phyloP scores from a whole-genome alignment of 2,113 vertebrate species.

The Onychostoma macrolepis region DNA sequence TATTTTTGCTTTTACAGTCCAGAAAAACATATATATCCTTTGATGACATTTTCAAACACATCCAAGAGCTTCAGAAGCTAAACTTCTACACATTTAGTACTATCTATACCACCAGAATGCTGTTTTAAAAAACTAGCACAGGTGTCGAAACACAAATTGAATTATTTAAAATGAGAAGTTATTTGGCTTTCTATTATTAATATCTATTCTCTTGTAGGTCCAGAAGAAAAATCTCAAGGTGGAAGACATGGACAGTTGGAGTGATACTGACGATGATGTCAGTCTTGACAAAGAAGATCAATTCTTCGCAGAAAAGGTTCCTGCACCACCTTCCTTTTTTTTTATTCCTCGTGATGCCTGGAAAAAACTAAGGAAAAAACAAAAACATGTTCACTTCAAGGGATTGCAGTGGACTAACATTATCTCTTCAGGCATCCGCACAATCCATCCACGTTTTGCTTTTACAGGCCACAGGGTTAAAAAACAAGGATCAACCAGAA shows the following conservation, averaged over 20 bases:
- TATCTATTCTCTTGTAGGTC: neutral
- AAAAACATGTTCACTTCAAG: slow-evolving; percentile 6
- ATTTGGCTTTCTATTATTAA: neutral
- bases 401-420: slow-evolving; percentile 43
- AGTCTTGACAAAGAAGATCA: neutral
- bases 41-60: neutral
- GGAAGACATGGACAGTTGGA: neutral
- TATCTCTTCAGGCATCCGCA: slow-evolving; percentile 31
- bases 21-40: neutral
- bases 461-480: slow-evolving; percentile 33
- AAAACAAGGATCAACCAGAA: neutral
- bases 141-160: neutral
- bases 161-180: neutral
- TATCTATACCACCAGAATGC: too few relatives aligned
- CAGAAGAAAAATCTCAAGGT: neutral
- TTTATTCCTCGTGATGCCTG: slow-evolving; percentile 23
- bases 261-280: neutral
- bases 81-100: neutral
- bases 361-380: neutral
- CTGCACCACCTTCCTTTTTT: slow-evolving; percentile 29
- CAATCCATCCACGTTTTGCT: slow-evolving; percentile 29
- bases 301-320: slow-evolving; percentile 3
- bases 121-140: neutral
- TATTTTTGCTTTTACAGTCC: too few relatives aligned
- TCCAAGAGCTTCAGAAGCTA: neutral